Evolutionary conservation across 2,888 invertebrate genomes (phyloP), one percentile per base, ranked within the genome.

Genomic region (Chrysolina oricalcia): DNA sequence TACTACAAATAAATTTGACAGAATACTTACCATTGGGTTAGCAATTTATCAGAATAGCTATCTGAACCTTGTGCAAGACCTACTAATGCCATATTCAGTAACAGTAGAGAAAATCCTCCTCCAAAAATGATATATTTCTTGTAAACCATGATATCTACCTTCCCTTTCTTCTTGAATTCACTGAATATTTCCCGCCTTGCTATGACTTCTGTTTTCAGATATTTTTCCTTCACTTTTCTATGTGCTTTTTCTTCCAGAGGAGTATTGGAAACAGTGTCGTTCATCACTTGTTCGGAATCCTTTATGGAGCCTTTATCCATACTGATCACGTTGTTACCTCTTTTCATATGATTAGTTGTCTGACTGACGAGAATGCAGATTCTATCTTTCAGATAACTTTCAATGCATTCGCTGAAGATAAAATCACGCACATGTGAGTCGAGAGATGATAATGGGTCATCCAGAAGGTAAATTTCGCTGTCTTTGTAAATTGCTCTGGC

Each of bases 381-480:
- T 85, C 93, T 92, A 77, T 92, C 90, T 9, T 91, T 89, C 79
- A 96, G 89, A 82, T 92, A 92, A 15, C 90, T 79, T 59, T 84
- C 90, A 66, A 95, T 91, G 83, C 94, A 95, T 85, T 94, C 92
- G 85, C 96, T 94, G 89, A 96, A 97, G 81, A 97, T 91, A 87
- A 95, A 94, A 0, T 94, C 92, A 1, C 95, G 95, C 3, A 97
- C 97, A 41, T 95, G 94, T 0, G 95, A 92, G 89, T 97, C 97
- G n/a, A 97, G 95, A 0, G 97, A 96, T 79, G 96, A 94, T 21
- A 97, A 89, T 0, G 97, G 97, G 89, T 97, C 97, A 87, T 97
- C 97, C 64, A 97, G 89, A 6, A 97, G 89, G 86, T 96, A 97
- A 77, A 97, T 93, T 77, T 96, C 95, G 0, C 95, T 93, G 71